Evolutionary conservation across 2,113 vertebrate genomes (phyloP), one percentile per base, ranked within the genome.

Genomic region (Rhodinocichla rosea): DNA sequence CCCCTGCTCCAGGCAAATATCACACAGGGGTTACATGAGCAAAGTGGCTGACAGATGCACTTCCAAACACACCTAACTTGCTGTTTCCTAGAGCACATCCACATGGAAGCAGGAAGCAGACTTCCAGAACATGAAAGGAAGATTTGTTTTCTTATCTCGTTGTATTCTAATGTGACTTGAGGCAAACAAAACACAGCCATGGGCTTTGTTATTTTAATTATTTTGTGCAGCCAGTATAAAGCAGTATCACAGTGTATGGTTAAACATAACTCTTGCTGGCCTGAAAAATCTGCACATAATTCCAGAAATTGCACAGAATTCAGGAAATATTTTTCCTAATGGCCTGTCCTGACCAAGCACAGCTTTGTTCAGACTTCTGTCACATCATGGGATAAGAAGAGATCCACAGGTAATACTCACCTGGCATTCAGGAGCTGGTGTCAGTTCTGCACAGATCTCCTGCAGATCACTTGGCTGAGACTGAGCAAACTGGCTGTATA

Each of bases 81-180:
- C 57, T 40, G n/a, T 70, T 92, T 90, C 68, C 79, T 77, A 35
- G 55, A 3, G 11, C 47, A 77, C 27, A 74, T 27, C 55, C 42
- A 60, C 50, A 59, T 14, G 27, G 68, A 93, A 92, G 63, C 37
- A 49, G 76, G 90, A 95, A 90, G 50, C 52, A 81, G 52, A 74
- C 19, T 86, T 86, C 79, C 47, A 94, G 60, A 78, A 81, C 76
- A 81, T 75, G 64, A 90, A 92, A 95, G 75, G 33, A 80, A 88
- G 45, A 50, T 89, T 77, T 82, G 2, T 35, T 69, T 77, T 50
- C 62, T 83, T 91, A 83, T 83, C 87, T 89, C 26, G 6, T 55
- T 64, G 35, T 83, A 81, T 90, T 91, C 84, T 64, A 40, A 64
- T 78, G 47, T 68, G 64, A 74, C 62, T 82, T 19, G 39, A 83